Conservation (phyloP, 2,113 vertebrate species). For the Vulpes lagopus region DNA sequence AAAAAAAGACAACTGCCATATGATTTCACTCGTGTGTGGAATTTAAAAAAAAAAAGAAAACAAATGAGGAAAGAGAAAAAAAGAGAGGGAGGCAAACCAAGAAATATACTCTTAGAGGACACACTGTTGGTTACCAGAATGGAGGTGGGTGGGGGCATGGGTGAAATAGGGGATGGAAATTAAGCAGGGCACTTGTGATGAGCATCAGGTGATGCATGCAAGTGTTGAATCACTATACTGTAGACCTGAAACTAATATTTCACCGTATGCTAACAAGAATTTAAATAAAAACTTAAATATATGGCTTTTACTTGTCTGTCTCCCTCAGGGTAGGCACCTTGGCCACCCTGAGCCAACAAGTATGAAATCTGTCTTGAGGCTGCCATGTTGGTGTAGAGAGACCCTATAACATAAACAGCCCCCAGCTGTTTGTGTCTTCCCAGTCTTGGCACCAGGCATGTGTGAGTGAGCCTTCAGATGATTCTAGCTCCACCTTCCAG, state of each 20-base stretch:
- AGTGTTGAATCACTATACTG: neutral
- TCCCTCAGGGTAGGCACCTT: neutral
- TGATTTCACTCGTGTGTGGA: neutral
- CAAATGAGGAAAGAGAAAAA: neutral
- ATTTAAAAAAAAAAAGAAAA: neutral
- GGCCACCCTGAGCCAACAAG: neutral
- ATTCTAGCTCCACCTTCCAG: neutral
- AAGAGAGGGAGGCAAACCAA: neutral
- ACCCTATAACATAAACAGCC: neutral
- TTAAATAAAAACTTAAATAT: neutral
- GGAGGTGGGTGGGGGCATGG: neutral
- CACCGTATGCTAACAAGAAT: neutral
- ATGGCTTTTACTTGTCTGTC: neutral
- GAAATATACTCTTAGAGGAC: neutral
- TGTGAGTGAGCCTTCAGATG: neutral
- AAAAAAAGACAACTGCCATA: neutral
- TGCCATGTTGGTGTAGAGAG: neutral
- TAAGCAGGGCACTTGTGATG: neutral
- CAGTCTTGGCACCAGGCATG: neutral
- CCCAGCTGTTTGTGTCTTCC: neutral
- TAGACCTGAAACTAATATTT: neutral
- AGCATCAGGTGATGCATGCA: neutral
- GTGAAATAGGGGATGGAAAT: accelerated
- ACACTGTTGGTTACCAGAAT: neutral
- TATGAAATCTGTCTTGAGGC: neutral